phyloP scores from a whole-genome alignment of 2,113 vertebrate genomes.

The Atrichornis clamosus region DNA sequence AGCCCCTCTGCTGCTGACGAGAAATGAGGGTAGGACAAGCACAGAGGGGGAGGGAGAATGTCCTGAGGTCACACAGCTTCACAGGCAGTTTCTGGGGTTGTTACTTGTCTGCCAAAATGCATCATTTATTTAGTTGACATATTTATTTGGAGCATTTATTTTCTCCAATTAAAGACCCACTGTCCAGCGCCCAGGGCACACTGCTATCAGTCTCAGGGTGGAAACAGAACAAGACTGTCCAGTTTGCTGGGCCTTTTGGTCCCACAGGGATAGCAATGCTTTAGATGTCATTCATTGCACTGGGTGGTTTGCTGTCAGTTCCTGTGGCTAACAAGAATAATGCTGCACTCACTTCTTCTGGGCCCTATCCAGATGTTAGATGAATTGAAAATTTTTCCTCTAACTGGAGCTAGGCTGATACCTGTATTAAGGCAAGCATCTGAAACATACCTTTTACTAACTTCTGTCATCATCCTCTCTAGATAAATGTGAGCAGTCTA shows the following conservation, averaged over 20 bases:
- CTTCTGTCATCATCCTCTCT: background rate
- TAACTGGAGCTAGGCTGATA: background rate
- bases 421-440: background rate
- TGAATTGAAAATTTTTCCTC: background rate
- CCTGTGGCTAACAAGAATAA: background rate
- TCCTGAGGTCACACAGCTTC: slow-evolving; percentile 24
- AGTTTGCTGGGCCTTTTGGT: background rate
- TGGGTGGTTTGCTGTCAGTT: slow-evolving; percentile 26
- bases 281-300: slow-evolving; percentile 6
- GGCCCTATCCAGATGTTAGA: background rate
- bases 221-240: slow-evolving; percentile 20
- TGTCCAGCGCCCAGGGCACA: slow-evolving; percentile 35
- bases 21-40: background rate
- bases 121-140: slow-evolving; percentile 64
- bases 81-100: slow-evolving; percentile 19
- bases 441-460: background rate
- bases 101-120: slow-evolving; percentile 36
- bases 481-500: background rate
- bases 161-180: slow-evolving; percentile 59
- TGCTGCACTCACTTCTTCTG: background rate
- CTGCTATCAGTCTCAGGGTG: slow-evolving; percentile 39
- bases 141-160: slow-evolving; percentile 67
- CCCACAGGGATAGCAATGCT: slow-evolving; percentile 1
- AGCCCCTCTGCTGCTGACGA: background rate
- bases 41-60: background rate